A percentile compares a stretch with the other conserved stretches of the same genome.
Conservation (phyloP, 1,140 invertebrate species). For the Sminthurides bifidus region DNA sequence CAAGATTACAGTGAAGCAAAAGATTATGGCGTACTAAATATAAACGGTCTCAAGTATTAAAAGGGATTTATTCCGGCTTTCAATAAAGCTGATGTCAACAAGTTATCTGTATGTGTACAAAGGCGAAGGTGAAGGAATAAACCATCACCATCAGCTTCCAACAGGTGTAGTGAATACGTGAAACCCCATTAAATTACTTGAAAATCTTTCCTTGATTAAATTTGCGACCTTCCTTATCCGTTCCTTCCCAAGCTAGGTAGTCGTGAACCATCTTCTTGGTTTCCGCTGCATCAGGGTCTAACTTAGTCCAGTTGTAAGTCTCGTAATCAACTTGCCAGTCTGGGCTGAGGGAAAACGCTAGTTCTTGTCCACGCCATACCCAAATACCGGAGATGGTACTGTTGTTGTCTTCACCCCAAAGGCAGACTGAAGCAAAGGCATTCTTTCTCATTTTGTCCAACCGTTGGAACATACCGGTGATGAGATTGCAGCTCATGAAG, state of each 20-base stretch:
- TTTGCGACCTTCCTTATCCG: slow-evolving; percentile 73
- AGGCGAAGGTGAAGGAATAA: too few species aligned
- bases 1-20: too few species aligned
- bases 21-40: too few species aligned
- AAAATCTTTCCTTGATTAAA: slow-evolving; percentile 99
- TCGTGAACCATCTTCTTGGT: slow-evolving; percentile 84
- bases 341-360: slow-evolving; percentile 67
- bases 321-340: slow-evolving; percentile 98
- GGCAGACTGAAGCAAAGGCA: slow-evolving; percentile 81
- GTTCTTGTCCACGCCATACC: slow-evolving; percentile 90
- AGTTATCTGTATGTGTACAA: too few species aligned
- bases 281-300: slow-evolving; percentile 66
- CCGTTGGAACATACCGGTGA: slow-evolving; percentile 66
- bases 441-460: slow-evolving; percentile 95
- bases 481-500: slow-evolving; percentile 94
- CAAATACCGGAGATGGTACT: slow-evolving; percentile 91
- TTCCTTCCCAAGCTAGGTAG: slow-evolving; percentile 84
- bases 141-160: too few species aligned
- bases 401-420: slow-evolving; percentile 87
- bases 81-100: too few species aligned
- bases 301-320: slow-evolving; percentile 90
- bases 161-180: too few species aligned
- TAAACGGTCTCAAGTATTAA: too few species aligned
- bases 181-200: slow-evolving; percentile 59
- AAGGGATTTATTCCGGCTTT: too few species aligned